Percentiles rank a stretch among this genome's conserved stretches.
Conservation (phyloP, 2,888 invertebrate genomes). For the Heliconius sara region DNA sequence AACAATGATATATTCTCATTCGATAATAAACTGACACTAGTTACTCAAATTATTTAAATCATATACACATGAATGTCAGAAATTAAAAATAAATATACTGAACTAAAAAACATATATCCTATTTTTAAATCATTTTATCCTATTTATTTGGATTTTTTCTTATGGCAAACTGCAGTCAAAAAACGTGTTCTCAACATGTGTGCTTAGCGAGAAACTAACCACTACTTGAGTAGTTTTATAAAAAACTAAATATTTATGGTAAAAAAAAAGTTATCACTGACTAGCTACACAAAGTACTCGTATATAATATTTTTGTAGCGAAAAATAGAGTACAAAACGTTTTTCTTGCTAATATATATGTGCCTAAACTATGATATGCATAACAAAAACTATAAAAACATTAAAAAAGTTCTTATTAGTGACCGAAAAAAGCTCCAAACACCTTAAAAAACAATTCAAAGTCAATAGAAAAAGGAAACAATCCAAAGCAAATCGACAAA, state of each 20-base stretch:
- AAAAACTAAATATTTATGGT: too few species aligned
- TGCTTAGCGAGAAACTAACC: too few species aligned
- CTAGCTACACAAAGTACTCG: neutral
- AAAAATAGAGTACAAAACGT: neutral
- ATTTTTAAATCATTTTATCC: too few species aligned
- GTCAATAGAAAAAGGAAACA: conserved; percentile 3
- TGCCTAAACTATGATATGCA: neutral
- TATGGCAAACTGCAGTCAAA: too few species aligned
- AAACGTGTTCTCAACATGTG: too few species aligned
- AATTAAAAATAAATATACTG: too few species aligned
- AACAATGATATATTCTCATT: neutral
- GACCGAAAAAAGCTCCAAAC: neutral
- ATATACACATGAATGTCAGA: too few species aligned
- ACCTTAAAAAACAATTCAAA: conserved; percentile 15
- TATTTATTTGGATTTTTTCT: too few species aligned
- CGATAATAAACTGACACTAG: neutral
- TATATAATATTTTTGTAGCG: neutral
- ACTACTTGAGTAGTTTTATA: too few species aligned
- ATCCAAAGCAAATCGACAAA: conserved; percentile 9
- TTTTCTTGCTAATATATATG: neutral
- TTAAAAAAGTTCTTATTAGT: neutral
- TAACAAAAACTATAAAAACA: neutral
- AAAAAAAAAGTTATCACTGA: too few species aligned
- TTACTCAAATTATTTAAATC: neutral
- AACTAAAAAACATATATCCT: too few species aligned